Conservation (phyloP, 2,888 invertebrate species). For the Metallyticus violacea region DNA sequence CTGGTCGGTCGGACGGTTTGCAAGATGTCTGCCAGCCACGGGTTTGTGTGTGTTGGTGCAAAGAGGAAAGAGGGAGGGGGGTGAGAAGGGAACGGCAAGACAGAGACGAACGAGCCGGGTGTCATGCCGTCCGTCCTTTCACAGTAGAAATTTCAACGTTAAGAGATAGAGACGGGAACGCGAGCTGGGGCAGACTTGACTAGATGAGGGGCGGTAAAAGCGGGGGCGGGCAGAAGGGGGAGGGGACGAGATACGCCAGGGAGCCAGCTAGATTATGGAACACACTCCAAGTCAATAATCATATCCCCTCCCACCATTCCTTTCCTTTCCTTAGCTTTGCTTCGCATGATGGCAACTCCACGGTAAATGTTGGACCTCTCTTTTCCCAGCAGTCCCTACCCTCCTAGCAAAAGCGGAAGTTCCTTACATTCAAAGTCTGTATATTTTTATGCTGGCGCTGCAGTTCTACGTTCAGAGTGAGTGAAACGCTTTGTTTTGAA, state of each 20-base stretch:
- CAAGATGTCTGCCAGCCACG: constrained; percentile 12
- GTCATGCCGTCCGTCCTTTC: neutral
- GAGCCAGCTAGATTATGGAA: constrained; percentile 34
- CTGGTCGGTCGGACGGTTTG: neutral
- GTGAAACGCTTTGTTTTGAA: no score
- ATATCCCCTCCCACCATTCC: constrained; percentile 73
- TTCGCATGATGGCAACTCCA: neutral
- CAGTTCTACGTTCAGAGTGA: no score
- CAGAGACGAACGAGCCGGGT: neutral
- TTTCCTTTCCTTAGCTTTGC: constrained; percentile 56
- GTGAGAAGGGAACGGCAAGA: neutral
- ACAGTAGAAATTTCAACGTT: constrained; percentile 9
- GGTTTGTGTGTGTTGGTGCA: neutral
- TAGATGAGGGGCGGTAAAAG: neutral
- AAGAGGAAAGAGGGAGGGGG: neutral
- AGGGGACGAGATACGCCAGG: constrained; percentile 38
- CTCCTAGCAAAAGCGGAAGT: no score
- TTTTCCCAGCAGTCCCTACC: constrained; percentile 2
- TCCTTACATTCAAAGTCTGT: no score
- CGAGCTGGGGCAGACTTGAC: neutral
- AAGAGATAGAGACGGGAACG: neutral
- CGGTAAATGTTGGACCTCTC: neutral
- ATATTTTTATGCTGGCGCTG: no score
- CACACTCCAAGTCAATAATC: constrained; percentile 36
- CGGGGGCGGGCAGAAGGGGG: neutral